Base-by-base conservation (phyloP, 2,113 vertebrate genomes). In the Neolamprologus longior region DNA sequence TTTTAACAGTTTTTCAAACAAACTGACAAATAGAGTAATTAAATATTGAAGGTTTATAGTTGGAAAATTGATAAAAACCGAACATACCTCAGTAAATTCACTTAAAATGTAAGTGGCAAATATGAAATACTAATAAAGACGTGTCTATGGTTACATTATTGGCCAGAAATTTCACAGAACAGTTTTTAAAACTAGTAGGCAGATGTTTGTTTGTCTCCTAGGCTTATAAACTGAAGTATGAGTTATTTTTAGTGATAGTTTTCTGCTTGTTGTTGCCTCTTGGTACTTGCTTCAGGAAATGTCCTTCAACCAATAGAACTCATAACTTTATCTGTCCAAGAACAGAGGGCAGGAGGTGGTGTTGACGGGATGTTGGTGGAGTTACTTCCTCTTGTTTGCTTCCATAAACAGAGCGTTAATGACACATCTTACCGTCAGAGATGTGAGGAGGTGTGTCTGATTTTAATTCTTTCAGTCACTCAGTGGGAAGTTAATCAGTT, bases 321-420 rank as follows among this genome's bases (percentile, higher is more conserved):
- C 79, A 37, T 66, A 33, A 73, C 78, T 5, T 90, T 21, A 52
- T 66, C 54, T 45, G 78, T 83, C 82, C 58, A 66, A 24, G 57
- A 71, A 33, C 76, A 1, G 19, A 13, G 37, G n/a, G 28, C 35
- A 26, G 17, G 55, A 80, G 37, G 17, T 55, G 24, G 50, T 31
- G 55, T 15, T 58, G 8, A 8, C 14, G n/a, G 31, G 33, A 21
- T 9, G 4, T 31, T 9, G 76, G 33, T n/a, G 21, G 40, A 81
- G 21, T 73, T 17, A n/a, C 66, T 88, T 88, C 63, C 82, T 76
- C 71, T 79, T 58, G 84, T 87, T 91, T 66, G 50, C 11, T 57
- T 80, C 50, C 63, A 37, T 81, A 84, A 90, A 84, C 73, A 55
- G 40, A 73, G 79, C 24, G 35, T 91, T 33, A 87, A 90, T 90